Base-by-base conservation (phyloP, 1,140 invertebrate genomes). In the Polyergus mexicanus region DNA sequence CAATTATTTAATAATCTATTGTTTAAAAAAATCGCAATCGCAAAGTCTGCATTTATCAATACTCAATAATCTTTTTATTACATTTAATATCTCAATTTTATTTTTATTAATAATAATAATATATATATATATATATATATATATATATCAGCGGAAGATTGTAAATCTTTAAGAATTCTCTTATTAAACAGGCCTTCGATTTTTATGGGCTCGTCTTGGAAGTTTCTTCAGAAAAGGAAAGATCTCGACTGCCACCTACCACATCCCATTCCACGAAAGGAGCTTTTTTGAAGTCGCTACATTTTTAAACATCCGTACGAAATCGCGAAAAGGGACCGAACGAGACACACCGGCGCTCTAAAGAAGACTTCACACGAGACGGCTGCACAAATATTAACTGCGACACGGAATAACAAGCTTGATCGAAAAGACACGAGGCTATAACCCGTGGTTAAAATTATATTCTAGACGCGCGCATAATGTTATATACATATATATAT, bases 401-500 rank as follows among this genome's bases (percentile, higher is more conserved):
- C 83, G 58, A 80, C 66, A 66, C 66, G 62, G 77, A 83, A 87
- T 41, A 84, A 76, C 81, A 72, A 71, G 78, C 83, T n/a, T n/a
- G n/a, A n/a, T 87, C 90, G 91, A 92, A 19, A 51, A 93, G 91
- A 91, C 91, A 90, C 89, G 89, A 90, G 90, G 91, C 89, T 92
- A 92, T 91, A 86, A 83, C 65, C 38, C 76, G 80, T 74, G 85
- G 92, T 94, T 94, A 94, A 94, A 93, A 94, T 94, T 94, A 93
- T 93, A 91, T 92, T 88, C 80, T 58, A 76, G 69, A 80, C 75
- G 78, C 66, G 68, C 54, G n/a, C 32, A 54, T 62, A 13, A 58
- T 25, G 25, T 71, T 86, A 65, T 90, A 89, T 65, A 65, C 11
- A 77, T 60, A 19, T 4, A 85, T 44, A 77, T 60, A 19, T 4